Percentiles rank a stretch among this genome's conserved stretches.
Conservation (phyloP, 2,888 invertebrate genomes). For the Philonicus albiceps region DNA sequence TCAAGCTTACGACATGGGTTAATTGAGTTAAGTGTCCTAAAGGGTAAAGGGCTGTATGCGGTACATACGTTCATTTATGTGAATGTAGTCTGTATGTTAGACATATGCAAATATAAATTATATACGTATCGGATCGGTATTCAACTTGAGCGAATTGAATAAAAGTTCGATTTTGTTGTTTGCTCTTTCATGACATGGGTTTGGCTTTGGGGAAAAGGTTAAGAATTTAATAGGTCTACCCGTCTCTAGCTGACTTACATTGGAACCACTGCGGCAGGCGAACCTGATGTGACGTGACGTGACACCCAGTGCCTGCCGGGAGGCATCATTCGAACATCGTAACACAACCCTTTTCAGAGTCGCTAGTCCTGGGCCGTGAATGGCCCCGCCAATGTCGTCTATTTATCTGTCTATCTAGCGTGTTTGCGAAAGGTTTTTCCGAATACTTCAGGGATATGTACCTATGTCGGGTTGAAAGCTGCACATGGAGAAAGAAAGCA, state of each 20-base stretch:
- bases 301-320: background rate
- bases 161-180: background rate
- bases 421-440: background rate
- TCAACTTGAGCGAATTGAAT: background rate
- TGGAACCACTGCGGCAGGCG: background rate
- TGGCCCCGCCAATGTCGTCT: background rate
- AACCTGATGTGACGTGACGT: background rate
- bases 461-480: background rate
- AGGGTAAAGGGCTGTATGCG: background rate
- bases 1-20: conserved; percentile 13
- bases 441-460: background rate
- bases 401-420: background rate
- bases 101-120: background rate
- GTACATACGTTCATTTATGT: background rate
- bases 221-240: background rate
- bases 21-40: conserved; percentile 26
- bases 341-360: background rate
- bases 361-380: background rate
- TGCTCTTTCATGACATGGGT: background rate
- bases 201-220: background rate
- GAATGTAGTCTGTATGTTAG: background rate
- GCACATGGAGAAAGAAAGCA: background rate
- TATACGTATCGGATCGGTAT: background rate
- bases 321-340: background rate
- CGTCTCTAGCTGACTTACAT: background rate